Conservation (phyloP, 2,113 vertebrate species). For the Semicossyphus pulcher region DNA sequence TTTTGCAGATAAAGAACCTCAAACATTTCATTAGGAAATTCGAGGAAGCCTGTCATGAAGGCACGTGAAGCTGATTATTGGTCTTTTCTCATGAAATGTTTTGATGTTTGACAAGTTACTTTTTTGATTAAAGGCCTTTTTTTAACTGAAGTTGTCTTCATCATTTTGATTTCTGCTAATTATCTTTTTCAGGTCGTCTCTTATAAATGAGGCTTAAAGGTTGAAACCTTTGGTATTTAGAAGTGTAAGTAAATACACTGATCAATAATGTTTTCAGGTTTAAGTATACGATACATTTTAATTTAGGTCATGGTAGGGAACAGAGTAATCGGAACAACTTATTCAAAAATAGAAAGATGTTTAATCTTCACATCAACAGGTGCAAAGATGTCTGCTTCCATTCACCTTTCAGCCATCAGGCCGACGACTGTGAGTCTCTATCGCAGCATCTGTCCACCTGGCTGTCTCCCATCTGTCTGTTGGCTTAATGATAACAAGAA, state of each 20-base stretch:
- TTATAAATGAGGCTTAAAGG: too few species aligned
- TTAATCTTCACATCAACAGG: not conserved
- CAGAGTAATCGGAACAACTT: too few species aligned
- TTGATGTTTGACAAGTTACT: not conserved
- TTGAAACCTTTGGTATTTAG: too few species aligned
- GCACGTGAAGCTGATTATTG: too few species aligned
- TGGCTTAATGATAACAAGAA: slow-evolving; percentile 67
- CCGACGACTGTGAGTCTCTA: slow-evolving; percentile 38
- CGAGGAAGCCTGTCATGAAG: not conserved
- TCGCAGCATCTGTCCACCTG: slow-evolving; percentile 48
- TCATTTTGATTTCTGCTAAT: not conserved
- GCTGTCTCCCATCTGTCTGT: slow-evolving; percentile 56
- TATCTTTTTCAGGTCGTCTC: too few species aligned
- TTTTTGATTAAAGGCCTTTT: slow-evolving; percentile 22
- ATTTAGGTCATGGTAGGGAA: too few species aligned
- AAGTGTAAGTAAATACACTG: too few species aligned
- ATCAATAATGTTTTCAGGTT: too few species aligned
- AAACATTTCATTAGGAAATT: too few species aligned
- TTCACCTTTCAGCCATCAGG: slow-evolving; percentile 18
- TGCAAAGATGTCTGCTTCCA: not conserved
- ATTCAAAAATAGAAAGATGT: too few species aligned
- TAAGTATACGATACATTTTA: too few species aligned
- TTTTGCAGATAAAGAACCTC: too few species aligned
- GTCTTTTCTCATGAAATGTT: not conserved
- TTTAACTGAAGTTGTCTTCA: not conserved